Base-by-base conservation (phyloP, 2,113 vertebrate species). In the Apodemus speciosus region DNA sequence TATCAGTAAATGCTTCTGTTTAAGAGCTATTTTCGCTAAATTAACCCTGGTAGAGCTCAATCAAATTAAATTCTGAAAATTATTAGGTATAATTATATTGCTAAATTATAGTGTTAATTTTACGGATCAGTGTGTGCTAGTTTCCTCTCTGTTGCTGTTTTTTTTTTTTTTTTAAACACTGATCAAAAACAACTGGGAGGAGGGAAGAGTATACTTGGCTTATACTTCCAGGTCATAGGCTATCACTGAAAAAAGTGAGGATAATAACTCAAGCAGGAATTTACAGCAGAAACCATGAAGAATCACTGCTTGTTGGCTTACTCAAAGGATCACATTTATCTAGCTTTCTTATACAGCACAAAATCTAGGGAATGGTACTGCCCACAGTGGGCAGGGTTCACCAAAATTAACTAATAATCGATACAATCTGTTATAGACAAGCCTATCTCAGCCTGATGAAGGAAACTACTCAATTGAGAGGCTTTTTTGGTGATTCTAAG, bases 91-190 rank as follows among this genome's bases (percentile, higher is more conserved):
- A 3, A 69, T 88, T 5, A 32, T 71, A 32, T 68, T 94, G 35
- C 21, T 92, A 91, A 94, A 75, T 38, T 87, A 51, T 11, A 69
- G 8, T 85, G 81, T 92, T 90, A 88, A 80, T 91, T 93, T 93
- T 95, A 81, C 75, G 38, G 16, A 2, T 14, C 9, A 32, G 6
- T 58, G n/a, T 30, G 9, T 21, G 43, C 27, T 46, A 64, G 38
- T 32, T 46, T 64, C 4, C 9, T 64, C 27, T 46, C 40, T 64
- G 58, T 64, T 64, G 27, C 80, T 46, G 38, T 46, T 46, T 46
- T 46, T 46, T 46, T 46, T 46, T 46, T 46, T 46, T 46, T 46
- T 46, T 46, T 46, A 21, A 9, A 64, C 58, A 62, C 71, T 75
- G n/a, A 60, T 81, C 5, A 40, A 18, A 81, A 60, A 15, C 56